Conservation (phyloP, 2,888 invertebrate species). For the Mechanitis mazaeus region DNA sequence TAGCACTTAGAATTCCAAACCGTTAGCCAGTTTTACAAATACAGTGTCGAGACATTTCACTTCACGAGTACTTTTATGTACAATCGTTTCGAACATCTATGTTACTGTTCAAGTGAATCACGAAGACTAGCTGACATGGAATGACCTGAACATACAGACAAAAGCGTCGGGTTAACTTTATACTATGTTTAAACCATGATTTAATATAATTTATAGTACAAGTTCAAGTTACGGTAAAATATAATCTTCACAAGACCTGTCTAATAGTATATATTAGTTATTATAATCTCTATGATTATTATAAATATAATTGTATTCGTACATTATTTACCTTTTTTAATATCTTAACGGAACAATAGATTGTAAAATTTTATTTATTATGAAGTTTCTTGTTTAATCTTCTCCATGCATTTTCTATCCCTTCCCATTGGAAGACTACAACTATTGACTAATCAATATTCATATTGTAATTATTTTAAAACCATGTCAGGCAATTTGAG, state of each 20-base stretch:
- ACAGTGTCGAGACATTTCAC: conserved; percentile 59
- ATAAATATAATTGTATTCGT: too few relatives aligned
- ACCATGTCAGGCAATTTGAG: not conserved
- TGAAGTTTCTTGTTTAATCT: too few relatives aligned
- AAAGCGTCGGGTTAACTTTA: not conserved
- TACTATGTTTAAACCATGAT: not conserved
- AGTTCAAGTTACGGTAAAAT: too few relatives aligned
- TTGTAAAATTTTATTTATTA: too few relatives aligned
- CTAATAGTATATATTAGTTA: too few relatives aligned
- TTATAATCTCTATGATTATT: too few relatives aligned
- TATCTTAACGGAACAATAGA: too few relatives aligned
- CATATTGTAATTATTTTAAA: not conserved
- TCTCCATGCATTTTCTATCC: too few relatives aligned
- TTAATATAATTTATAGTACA: too few relatives aligned
- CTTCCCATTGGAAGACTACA: too few relatives aligned
- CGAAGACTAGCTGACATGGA: conserved; percentile 2
- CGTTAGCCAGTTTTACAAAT: conserved; percentile 66
- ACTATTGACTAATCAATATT: not conserved
- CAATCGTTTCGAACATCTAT: conserved; percentile 21
- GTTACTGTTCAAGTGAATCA: conserved; percentile 16
- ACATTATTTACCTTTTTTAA: too few relatives aligned
- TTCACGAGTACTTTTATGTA: conserved; percentile 37
- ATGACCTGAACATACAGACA: conserved; percentile 5
- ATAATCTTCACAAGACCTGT: too few relatives aligned
- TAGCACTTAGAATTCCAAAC: conserved; percentile 60